Evolutionary conservation across 2,888 invertebrate species (phyloP), one percentile per base, ranked within the genome.

Genomic region (Ceratothoa steindachneri): DNA sequence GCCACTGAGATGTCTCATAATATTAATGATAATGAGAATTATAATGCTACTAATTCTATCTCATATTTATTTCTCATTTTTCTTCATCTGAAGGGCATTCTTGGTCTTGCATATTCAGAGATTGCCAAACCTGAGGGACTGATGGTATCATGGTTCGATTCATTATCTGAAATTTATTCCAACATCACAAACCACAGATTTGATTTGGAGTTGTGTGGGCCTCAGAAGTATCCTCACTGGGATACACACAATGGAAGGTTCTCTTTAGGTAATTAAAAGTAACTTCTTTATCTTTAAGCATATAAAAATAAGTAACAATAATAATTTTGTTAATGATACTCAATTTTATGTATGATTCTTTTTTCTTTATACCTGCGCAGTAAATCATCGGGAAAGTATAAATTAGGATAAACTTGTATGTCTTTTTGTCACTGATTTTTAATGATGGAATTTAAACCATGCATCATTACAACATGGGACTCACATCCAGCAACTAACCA

Each of bases 41-140:
- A n/a, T n/a, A n/a, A n/a, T n/a, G n/a, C n/a, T n/a, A n/a, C n/a
- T n/a, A n/a, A n/a, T n/a, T n/a, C n/a, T n/a, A n/a, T n/a, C n/a
- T n/a, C n/a, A n/a, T n/a, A n/a, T 69, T 53, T 53, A 24, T 3
- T 27, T 24, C 4, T 60, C 15, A 51, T 7, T 7, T 53, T 3
- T 12, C 53, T 28, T 30, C 64, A 19, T 67, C 7, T 85, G 5
- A 15, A 78, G 78, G 85, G 89, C 72, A 87, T 89, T 55, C 83
- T 89, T 22, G 89, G 89, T 1, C 81, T 89, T 53, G 89, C 87
- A 0, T 89, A 88, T 80, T 82, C 85, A 24, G 85, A 86, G 30
- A 83, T 84, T 55, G 81, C 83, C 7, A 82, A 85, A 82, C 86
- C 86, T 12, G 83, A 85, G 72, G 80, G 83, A 41, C 82, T 81